Evolutionary conservation across 2,113 vertebrate species (phyloP).

Genomic region (Alethe castanea): DNA sequence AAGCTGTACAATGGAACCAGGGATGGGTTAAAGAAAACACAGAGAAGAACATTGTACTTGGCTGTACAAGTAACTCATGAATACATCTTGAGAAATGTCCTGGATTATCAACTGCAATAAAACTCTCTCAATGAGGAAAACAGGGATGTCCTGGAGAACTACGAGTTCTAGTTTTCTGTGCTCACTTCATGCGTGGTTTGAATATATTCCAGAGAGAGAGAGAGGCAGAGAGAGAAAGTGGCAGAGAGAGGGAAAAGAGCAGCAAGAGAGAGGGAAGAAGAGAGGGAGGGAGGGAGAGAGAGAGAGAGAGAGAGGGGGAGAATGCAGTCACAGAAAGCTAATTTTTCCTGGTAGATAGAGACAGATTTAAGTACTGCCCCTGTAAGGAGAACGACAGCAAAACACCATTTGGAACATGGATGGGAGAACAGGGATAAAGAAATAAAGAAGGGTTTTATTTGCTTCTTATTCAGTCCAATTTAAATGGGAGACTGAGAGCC

Average conservation of each 20-base stretch:
- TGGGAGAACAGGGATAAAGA: neutral
- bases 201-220: neutral
- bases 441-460: neutral
- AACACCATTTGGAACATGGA: neutral
- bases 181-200: neutral
- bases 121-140: slow-evolving; percentile 60
- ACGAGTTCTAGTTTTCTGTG: neutral
- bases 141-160: slow-evolving; percentile 45
- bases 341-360: neutral
- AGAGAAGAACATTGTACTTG: slow-evolving; percentile 60
- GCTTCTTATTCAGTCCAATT: neutral
- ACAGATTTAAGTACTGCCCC: neutral
- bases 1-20: slow-evolving; percentile 25
- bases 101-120: slow-evolving; percentile 62
- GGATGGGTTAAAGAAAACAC: slow-evolving; percentile 62
- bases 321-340: neutral
- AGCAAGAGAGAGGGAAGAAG: neutral
- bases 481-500: neutral
- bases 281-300: no score
- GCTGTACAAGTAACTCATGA: slow-evolving; percentile 39
- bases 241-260: neutral
- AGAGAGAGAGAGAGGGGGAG: no score
- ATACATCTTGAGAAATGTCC: slow-evolving; percentile 47
- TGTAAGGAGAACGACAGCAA: neutral
- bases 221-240: neutral